Evolutionary conservation across 1,140 invertebrate genomes (phyloP).

Genomic region (Samia ricini): DNA sequence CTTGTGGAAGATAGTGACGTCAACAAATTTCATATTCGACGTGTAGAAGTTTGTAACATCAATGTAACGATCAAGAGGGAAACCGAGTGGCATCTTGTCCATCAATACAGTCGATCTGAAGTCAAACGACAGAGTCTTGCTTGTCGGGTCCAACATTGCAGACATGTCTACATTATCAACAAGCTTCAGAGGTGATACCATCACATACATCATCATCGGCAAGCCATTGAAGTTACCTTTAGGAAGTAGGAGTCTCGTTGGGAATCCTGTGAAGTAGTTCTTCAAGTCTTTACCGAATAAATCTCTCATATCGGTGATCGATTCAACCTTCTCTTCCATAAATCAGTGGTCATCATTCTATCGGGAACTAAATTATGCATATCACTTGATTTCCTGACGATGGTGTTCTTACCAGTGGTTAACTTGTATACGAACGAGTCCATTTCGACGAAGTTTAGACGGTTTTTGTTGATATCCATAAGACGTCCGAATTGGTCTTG

Average conservation of each 20-base stretch:
- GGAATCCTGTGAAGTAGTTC: constrained; percentile 78
- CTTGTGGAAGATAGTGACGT: constrained; percentile 80
- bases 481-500: constrained; percentile 76
- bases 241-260: constrained; percentile 80
- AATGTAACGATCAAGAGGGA: constrained; percentile 82
- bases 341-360: constrained; percentile 61
- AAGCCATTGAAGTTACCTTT: constrained; percentile 80
- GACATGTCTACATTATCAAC: constrained; percentile 52
- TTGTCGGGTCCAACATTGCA: constrained; percentile 42
- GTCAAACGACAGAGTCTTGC: constrained; percentile 46
- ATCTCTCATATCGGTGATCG: constrained; percentile 45
- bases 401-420: constrained; percentile 77
- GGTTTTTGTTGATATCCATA: constrained; percentile 73
- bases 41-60: constrained; percentile 70
- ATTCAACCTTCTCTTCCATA: constrained; percentile 62
- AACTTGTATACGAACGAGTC: constrained; percentile 79
- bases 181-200: constrained; percentile 73
- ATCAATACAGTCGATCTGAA: constrained; percentile 62
- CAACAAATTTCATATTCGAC: constrained; percentile 80
- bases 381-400: constrained; percentile 77
- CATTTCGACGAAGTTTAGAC: constrained; percentile 77
- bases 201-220: constrained; percentile 79
- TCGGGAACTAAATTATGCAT: constrained; percentile 74
- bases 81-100: constrained; percentile 81
- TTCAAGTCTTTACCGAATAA: constrained; percentile 43